phyloP scores from a whole-genome alignment of 2,888 invertebrate genomes.

The Pachymerium ferrugineum region DNA sequence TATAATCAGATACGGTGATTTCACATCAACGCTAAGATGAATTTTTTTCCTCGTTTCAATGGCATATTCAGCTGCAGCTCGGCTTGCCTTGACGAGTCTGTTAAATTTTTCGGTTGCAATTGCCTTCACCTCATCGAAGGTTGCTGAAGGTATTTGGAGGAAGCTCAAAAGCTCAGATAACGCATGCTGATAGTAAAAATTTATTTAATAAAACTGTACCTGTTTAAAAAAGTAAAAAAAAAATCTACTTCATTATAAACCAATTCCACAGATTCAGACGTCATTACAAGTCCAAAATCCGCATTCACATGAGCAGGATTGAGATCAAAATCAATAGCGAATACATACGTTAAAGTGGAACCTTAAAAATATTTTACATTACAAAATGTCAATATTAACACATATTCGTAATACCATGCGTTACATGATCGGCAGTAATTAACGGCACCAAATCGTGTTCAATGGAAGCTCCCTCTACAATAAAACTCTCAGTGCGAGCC shows the following conservation, averaged over 20 bases:
- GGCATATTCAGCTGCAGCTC: constrained; percentile 53
- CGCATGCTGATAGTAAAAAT: constrained; percentile 56
- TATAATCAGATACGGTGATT: constrained; percentile 67
- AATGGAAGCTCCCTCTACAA: constrained; percentile 65
- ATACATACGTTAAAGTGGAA: constrained; percentile 62
- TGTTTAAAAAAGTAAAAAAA: neutral
- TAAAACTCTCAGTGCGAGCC: constrained; percentile 66
- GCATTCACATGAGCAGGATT: constrained; percentile 61
- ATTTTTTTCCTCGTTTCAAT: constrained; percentile 57
- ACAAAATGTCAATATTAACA: neutral
- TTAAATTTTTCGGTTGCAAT: constrained; percentile 44
- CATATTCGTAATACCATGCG: constrained; percentile 2
- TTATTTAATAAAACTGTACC: neutral
- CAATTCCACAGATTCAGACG: constrained; percentile 67
- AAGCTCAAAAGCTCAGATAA: constrained; percentile 65
- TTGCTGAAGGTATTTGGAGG: constrained; percentile 50
- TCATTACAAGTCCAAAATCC: constrained; percentile 61
- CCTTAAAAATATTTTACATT: constrained; percentile 45
- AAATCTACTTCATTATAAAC: constrained; percentile 67
- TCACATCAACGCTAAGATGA: constrained; percentile 66
- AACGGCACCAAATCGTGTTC: constrained; percentile 68
- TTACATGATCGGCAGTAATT: constrained; percentile 58
- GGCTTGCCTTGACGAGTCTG: constrained; percentile 48
- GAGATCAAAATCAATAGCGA: constrained; percentile 68
- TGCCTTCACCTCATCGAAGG: constrained; percentile 37